Evolutionary conservation across 2,113 vertebrate species (phyloP).

Genomic region (Eidolon helvum): DNA sequence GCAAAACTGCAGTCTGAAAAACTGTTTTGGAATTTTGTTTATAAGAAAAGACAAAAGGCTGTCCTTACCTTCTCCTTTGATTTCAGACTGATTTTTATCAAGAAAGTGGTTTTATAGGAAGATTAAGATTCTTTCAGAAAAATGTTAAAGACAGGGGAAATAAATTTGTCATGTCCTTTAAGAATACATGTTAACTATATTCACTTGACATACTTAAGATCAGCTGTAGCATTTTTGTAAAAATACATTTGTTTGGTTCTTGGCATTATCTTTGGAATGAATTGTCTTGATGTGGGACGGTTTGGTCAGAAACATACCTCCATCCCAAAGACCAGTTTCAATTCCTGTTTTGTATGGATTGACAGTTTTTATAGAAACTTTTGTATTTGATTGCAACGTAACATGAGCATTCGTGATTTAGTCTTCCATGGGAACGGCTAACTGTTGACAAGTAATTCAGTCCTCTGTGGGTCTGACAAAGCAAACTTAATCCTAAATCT

Average conservation of each 20-base stretch:
- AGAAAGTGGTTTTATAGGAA: constrained; percentile 24
- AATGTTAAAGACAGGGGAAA: background rate
- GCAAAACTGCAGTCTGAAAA: constrained; percentile 24
- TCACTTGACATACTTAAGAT: background rate
- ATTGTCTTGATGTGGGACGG: background rate
- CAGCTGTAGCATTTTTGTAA: background rate
- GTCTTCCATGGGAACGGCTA: background rate
- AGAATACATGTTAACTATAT: background rate
- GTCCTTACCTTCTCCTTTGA: background rate
- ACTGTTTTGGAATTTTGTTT: background rate
- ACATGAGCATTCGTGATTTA: background rate
- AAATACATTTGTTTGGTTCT: background rate
- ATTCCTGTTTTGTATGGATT: background rate
- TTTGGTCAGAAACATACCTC: background rate
- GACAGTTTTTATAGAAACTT: background rate
- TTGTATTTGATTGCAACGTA: background rate
- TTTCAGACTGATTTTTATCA: background rate
- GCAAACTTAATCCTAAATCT: constrained; percentile 4
- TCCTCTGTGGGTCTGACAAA: background rate
- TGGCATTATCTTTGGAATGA: background rate
- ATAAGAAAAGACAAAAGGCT: background rate
- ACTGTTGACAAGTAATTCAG: constrained; percentile 26
- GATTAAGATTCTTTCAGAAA: background rate
- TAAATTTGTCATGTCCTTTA: background rate
- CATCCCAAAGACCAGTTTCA: background rate